A percentile compares a stretch with the other conserved stretches of the same genome.
Evolutionary conservation across 1,140 invertebrate species (phyloP).

Genomic region (Diabrotica virgifera): DNA sequence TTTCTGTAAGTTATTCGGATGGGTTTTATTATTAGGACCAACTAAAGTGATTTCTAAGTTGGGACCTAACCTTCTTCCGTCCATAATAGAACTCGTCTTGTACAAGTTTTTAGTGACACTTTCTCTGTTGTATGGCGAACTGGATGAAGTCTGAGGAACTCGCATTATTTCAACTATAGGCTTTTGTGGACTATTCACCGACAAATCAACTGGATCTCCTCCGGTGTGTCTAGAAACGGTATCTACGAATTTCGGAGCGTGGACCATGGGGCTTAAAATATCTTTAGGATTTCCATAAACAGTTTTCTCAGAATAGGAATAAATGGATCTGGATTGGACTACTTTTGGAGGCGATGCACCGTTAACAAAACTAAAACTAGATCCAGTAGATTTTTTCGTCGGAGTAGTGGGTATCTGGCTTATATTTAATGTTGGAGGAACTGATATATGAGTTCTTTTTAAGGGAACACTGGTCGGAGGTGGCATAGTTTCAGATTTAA

Average conservation of each 20-base stretch:
- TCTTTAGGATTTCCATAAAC: slow-evolving; percentile 72
- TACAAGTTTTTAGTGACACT: slow-evolving; percentile 34
- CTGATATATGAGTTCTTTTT: slow-evolving; percentile 20
- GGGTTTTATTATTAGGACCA: slow-evolving; percentile 22
- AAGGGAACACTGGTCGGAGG: slow-evolving; percentile 30
- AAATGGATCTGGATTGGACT: slow-evolving; percentile 63
- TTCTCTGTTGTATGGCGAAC: slow-evolving; percentile 30
- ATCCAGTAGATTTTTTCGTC: slow-evolving; percentile 9
- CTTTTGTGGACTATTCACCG: slow-evolving; percentile 48
- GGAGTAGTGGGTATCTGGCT: slow-evolving; percentile 23
- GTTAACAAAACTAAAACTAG: slow-evolving; percentile 28
- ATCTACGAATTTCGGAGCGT: slow-evolving; percentile 47
- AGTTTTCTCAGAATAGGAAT: slow-evolving; percentile 58
- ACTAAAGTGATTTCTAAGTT: slow-evolving; percentile 63
- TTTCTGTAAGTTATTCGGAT: neutral
- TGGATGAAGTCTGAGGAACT: slow-evolving; percentile 39
- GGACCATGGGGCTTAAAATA: slow-evolving; percentile 51
- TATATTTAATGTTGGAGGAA: slow-evolving; percentile 23
- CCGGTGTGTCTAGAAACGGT: slow-evolving; percentile 45
- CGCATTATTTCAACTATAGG: slow-evolving; percentile 52
- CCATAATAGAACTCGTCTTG: slow-evolving; percentile 34
- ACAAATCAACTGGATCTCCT: slow-evolving; percentile 54
- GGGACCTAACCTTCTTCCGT: slow-evolving; percentile 49
- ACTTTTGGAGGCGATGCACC: slow-evolving; percentile 55
- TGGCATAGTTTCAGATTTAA: slow-evolving; percentile 47